Evolutionary conservation across 1,140 invertebrate species (phyloP), one percentile per base, ranked within the genome.

Genomic region (Contarinia nasturtii): DNA sequence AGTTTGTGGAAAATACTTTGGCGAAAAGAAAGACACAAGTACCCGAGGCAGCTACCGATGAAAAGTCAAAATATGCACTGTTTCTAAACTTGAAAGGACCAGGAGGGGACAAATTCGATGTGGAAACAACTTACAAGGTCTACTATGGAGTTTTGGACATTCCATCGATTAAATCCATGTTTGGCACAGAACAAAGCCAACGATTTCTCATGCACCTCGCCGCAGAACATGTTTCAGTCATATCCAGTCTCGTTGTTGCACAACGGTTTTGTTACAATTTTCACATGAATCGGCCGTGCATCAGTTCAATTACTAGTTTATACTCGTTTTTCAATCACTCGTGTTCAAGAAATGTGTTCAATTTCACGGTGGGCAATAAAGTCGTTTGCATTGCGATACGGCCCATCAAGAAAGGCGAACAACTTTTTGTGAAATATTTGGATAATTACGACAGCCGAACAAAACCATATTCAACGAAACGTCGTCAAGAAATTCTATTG

Each of bases 1-100:
- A 64, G 41, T 55, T 61, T 44, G 34, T 36, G 34, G 34, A 36
- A 36, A n/a, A n/a, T 59, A 48, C 53, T 57, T 11, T 52, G 61
- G 45, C 63, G 61, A 50, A 62, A 65, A 53, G 66, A 65, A 60
- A 57, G 70, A 34, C 72, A 67, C 59, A 67, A 70, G 49, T 73
- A 71, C 14, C 67, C 55, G 44, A 34, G 57, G 21, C 50, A 63
- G 11, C 64, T 58, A 51, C 58, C n/a, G 34, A 36, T 36, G 8
- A 8, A 8, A 8, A 36, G 34, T 36, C 34, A 8, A 36, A 36
- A 36, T 36, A 36, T 36, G 8, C 8, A 36, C 34, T 10, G n/a
- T 36, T 36, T 36, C 34, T 36, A 36, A 36, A 36, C 34, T 36
- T 36, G n/a, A n/a, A n/a, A 36, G 34, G 8, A n/a, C 34, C 34